These are phyloP conservation scores for Magallana angulata DNA, from an alignment of 1,140 invertebrate species.

Conservation along the genomic window DNA sequence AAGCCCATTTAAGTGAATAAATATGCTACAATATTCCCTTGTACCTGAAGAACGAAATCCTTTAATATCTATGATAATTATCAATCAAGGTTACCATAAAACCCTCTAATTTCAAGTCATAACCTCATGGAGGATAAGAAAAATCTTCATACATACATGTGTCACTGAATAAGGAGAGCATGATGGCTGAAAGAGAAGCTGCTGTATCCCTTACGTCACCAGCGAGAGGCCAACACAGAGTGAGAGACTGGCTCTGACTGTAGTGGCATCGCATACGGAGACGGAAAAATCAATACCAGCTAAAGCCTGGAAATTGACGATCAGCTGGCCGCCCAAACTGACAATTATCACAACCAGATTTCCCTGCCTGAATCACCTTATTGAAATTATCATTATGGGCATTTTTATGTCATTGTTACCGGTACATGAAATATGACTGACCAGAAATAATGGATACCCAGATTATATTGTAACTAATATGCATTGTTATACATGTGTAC, in stretches of 20 bases:
- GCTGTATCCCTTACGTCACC: not conserved
- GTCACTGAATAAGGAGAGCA: constrained; percentile 24
- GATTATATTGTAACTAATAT: no score
- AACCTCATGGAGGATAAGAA: not conserved
- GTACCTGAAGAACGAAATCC: no score
- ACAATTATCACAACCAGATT: not conserved
- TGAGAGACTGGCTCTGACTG: not conserved
- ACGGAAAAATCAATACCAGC: constrained; percentile 5
- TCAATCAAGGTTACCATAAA: no score
- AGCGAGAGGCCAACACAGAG: not conserved
- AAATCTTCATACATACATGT: constrained; percentile 1
- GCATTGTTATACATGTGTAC: no score
- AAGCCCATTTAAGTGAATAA: no score
- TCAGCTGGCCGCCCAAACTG: not conserved
- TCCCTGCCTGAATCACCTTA: not conserved
- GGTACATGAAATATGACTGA: no score
- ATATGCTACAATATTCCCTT: no score
- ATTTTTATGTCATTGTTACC: no score
- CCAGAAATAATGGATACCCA: no score
- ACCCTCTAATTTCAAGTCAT: no score
- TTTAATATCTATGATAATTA: no score
- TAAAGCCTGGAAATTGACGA: not conserved
- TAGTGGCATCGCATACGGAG: not conserved
- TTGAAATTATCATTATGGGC: not conserved
- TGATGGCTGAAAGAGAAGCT: not conserved